Evolutionary conservation across 30 jellyfish, hydroid and myxozoan genomes (phyloP), one percentile per base, ranked within the genome.

Genomic region (Hydra vulgaris): DNA sequence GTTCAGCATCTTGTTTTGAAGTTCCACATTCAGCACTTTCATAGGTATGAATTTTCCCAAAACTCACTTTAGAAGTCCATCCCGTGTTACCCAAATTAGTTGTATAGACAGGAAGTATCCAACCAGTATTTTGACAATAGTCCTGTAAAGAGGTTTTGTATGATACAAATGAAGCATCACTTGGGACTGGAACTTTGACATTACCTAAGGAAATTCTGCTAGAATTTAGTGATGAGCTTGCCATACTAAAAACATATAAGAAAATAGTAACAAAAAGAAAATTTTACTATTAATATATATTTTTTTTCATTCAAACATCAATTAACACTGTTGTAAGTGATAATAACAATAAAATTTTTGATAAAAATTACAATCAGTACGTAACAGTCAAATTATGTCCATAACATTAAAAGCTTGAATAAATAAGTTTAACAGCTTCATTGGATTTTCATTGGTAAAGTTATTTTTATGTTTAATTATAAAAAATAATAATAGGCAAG

Each of bases 81-180:
- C 99, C 99, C 21, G 80, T 84, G 66, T 82, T 79, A 23, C 27
- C 78, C 25, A 80, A 94, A 26, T 67, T 75, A 3, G 99, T 87
- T 72, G 95, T 53, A 84, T 79, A 93, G 70, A 74, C 79, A 23
- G 99, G 96, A 76, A 89, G 89, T 15, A 87, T 81, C 99, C 99
- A 93, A 5, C 95, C 99, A 1, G 83, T 72, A 53, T 93, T 93
- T 66, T 93, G 99, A 69, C 96, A 93, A 69, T 93, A 93, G 70
- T 93, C 99, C 53, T 93, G 96, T 19, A 93, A 88, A 73, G 97
- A 88, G 76, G 99, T 93, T 56, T 93, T 93, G 95, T 87, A 93
- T 1, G 99, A 93, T 21, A 93, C 84, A 89, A 93, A 93, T 17
- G 99, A 87, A 0, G 96, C 85, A 67, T 93, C 99, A 19, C 99